phyloP scores from a whole-genome alignment of 2,797 vertebrate species.

The Aselliscus stoliczkanus region DNA sequence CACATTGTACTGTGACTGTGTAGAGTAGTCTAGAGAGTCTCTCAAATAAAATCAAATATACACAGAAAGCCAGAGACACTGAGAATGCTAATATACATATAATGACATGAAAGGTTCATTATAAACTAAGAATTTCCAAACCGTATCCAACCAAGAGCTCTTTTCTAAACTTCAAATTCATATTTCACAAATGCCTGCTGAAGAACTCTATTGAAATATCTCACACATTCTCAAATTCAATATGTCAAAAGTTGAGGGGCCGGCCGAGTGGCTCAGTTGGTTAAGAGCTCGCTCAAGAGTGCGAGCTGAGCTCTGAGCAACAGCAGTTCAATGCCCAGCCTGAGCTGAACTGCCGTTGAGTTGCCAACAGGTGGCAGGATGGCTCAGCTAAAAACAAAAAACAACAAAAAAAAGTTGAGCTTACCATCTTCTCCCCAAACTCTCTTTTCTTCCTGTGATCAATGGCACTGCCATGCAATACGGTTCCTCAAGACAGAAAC shows the following conservation, averaged over 20 bases:
- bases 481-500: not conserved
- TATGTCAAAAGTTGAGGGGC: too few species aligned
- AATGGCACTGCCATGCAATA: not conserved
- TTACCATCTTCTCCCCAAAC: not conserved
- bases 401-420: not conserved
- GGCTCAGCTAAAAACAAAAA: too few species aligned
- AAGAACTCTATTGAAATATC: not conserved
- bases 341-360: too few species aligned
- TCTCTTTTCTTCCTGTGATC: not conserved
- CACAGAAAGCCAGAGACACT: not conserved
- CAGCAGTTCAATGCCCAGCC: too few species aligned
- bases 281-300: too few species aligned
- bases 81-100: not conserved
- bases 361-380: too few species aligned
- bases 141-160: not conserved
- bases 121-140: not conserved
- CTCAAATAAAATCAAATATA: not conserved
- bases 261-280: too few species aligned
- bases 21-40: not conserved
- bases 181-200: not conserved
- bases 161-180: not conserved
- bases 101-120: not conserved
- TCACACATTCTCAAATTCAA: not conserved
- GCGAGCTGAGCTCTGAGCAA: too few species aligned
- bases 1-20: not conserved